Percentiles rank a stretch among this genome's conserved stretches.
phyloP scores from a whole-genome alignment of 2,797 vertebrate genomes.

The Spinibarbus caldwelli region DNA sequence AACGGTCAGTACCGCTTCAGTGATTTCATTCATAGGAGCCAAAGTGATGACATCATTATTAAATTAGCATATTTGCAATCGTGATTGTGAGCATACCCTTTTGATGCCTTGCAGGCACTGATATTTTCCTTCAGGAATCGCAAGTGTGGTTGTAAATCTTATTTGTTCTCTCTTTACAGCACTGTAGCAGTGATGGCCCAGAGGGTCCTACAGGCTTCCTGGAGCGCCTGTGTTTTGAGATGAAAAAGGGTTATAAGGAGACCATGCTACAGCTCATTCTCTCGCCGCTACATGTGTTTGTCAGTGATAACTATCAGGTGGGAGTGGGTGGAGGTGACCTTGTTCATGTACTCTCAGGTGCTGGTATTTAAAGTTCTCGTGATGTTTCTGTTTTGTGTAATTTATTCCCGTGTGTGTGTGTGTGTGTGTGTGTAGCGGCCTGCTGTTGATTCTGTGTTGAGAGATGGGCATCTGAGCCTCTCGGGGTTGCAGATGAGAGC shows the following conservation, averaged over 20 bases:
- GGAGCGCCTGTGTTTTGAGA: slow-evolving; percentile 96
- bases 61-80: background rate
- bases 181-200: slow-evolving; percentile 90
- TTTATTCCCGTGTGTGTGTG: slow-evolving; percentile 1
- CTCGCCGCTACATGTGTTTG: slow-evolving; percentile 91
- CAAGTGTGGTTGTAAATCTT: background rate
- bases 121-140: background rate
- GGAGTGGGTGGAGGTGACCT: slow-evolving; percentile 13
- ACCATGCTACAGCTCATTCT: slow-evolving; percentile 95
- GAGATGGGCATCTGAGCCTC: slow-evolving; percentile 93
- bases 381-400: slow-evolving; percentile 9
- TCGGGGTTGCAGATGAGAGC: slow-evolving; percentile 95
- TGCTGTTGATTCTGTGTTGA: slow-evolving; percentile 86
- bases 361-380: background rate
- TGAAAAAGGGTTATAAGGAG: slow-evolving; percentile 98
- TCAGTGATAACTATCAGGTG: slow-evolving; percentile 97
- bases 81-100: background rate
- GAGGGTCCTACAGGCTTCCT: slow-evolving; percentile 93
- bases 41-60: background rate
- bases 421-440: slow-evolving; percentile 79
- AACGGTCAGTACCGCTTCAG: background rate
- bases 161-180: slow-evolving; percentile 74
- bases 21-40: background rate
- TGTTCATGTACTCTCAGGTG: slow-evolving; percentile 4
- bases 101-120: background rate